Evolutionary conservation across 2,888 invertebrate species (phyloP).

Genomic region (Pecten maximus): DNA sequence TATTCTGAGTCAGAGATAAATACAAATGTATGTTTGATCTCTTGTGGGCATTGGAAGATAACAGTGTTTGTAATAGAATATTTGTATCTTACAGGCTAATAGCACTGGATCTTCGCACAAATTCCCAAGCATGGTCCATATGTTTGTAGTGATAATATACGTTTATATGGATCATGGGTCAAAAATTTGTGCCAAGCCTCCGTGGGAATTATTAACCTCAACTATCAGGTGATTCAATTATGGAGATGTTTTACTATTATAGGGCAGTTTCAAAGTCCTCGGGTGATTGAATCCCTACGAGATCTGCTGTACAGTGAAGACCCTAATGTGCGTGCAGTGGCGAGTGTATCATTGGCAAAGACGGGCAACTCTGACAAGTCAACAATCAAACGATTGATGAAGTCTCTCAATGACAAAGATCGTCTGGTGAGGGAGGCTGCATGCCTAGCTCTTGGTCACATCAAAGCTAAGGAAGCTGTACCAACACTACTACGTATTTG

Average conservation of each 20-base stretch:
- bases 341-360: conserved; percentile 75
- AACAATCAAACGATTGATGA: conserved; percentile 65
- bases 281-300: conserved; percentile 72
- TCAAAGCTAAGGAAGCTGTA: conserved; percentile 71
- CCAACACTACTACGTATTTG: conserved; percentile 72
- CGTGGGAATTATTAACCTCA: too few relatives aligned
- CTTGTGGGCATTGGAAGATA: too few relatives aligned
- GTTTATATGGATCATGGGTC: too few relatives aligned
- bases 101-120: too few relatives aligned
- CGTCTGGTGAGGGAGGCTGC: conserved; percentile 75
- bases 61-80: too few relatives aligned
- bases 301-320: conserved; percentile 72
- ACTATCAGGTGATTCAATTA: too few relatives aligned
- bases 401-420: conserved; percentile 71
- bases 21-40: too few relatives aligned
- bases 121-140: too few relatives aligned
- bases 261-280: conserved; percentile 73
- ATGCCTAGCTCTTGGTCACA: conserved; percentile 74
- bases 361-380: conserved; percentile 65
- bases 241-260: conserved; percentile 43
- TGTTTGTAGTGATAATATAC: too few relatives aligned
- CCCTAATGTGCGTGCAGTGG: conserved; percentile 73
- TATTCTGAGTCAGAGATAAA: too few relatives aligned
- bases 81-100: too few relatives aligned
- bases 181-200: too few relatives aligned